Base-by-base conservation (phyloP, 2,113 vertebrate species). In the Antennarius striatus region DNA sequence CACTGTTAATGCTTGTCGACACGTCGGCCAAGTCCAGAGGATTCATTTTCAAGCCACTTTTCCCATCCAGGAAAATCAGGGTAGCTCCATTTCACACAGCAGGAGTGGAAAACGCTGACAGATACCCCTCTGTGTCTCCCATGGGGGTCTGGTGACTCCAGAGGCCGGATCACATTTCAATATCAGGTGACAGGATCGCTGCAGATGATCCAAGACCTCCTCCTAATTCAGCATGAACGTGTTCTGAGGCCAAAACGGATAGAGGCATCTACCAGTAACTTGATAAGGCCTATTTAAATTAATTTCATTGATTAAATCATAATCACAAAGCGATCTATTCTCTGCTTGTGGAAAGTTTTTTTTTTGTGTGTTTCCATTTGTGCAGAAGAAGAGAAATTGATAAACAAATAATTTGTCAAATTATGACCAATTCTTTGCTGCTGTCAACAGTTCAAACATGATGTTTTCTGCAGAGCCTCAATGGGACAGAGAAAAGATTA, bases 81-180 rank as follows among this genome's bases (percentile, higher is more conserved):
- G 65, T 6, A 22, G 76, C 73, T 88, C 77, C n/a, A 4, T 82
- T 79, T 83, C 85, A 66, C 72, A 47, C 61, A 66, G 65, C 78
- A 55, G 62, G 64, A 83, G 76, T 68, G 80, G 81, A 82, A 89
- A 90, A 75, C 0, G 51, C 80, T 77, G 80, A 81, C 83, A 51
- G 45, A 29, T 6, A 56, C n/a, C 73, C 49, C 68, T 49, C 42
- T 0, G 16, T 46, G 29, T 8, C 22, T 60, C 50, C 43, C 59
- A 8, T 9, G 22, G 47, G 39, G 56, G 77, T 57, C 77, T 16
- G n/a, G 59, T 55, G 71, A 75, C 69, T 59, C 40, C 6, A 11
- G 4, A 51, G 40, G 49, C 43, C 16, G 30, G 47, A 40, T 84
- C 40, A 30, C 5, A 16, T 87, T 81, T 75, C 66, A 83, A 45